These are phyloP conservation scores for Eupsilia transversa DNA, from an alignment of 2,888 invertebrate genomes.

Conservation along the genomic window DNA sequence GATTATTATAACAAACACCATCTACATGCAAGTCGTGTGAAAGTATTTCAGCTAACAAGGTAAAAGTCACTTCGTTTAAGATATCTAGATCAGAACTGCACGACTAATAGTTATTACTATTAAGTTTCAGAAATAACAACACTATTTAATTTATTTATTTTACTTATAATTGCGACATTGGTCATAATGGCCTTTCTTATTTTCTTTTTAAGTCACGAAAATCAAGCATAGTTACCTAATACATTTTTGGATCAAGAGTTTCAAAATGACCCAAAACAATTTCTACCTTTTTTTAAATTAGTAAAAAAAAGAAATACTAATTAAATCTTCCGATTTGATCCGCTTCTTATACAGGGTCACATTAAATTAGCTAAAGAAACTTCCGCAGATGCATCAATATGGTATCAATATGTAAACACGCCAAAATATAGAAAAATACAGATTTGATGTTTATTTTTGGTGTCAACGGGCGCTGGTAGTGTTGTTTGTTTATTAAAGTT, in stretches of 20 bases:
- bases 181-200: background rate
- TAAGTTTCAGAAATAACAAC: constrained; percentile 2
- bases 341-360: too few species aligned
- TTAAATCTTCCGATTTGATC: too few species aligned
- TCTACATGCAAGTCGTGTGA: constrained; percentile 52
- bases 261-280: background rate
- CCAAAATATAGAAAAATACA: too few species aligned
- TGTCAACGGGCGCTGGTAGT: too few species aligned
- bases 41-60: constrained; percentile 54
- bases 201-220: background rate
- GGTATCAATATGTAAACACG: too few species aligned
- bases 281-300: background rate
- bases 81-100: constrained; percentile 53
- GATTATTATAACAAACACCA: background rate
- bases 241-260: background rate
- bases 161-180: background rate
- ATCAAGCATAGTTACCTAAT: too few species aligned
- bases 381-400: too few species aligned
- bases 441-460: too few species aligned
- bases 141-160: background rate
- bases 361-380: too few species aligned
- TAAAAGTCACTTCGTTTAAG: constrained; percentile 42
- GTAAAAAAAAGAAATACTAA: too few species aligned
- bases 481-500: too few species aligned
- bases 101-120: constrained; percentile 25